phyloP scores from a whole-genome alignment of 2,888 invertebrate species.

The Limenitis camilla region DNA sequence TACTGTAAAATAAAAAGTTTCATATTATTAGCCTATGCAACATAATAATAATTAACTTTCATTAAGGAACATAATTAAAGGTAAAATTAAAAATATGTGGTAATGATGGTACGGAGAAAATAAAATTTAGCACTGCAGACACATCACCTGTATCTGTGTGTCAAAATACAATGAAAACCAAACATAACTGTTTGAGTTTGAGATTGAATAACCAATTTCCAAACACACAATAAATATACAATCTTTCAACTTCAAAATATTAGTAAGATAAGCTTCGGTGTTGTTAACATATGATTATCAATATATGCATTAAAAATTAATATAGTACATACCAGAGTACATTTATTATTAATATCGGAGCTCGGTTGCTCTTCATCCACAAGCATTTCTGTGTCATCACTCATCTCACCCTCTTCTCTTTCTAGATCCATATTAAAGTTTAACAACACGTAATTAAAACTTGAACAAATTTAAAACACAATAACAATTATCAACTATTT shows the following conservation, averaged over 20 bases:
- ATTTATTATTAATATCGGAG: slow-evolving; percentile 25
- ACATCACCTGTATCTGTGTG: no score
- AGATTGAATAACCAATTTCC: neutral
- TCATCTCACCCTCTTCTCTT: slow-evolving; percentile 69
- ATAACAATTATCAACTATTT: no score
- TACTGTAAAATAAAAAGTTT: slow-evolving; percentile 34
- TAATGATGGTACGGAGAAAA: no score
- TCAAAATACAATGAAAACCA: no score
- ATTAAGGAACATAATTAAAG: no score
- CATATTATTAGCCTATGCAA: neutral
- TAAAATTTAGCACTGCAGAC: no score
- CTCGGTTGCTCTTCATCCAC: slow-evolving; percentile 42
- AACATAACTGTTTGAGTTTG: no score
- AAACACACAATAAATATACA: neutral
- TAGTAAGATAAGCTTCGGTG: no score
- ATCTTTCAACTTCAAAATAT: neutral
- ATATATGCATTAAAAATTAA: neutral
- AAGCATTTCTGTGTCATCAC: slow-evolving; percentile 59
- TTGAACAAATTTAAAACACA: neutral
- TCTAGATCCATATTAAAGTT: slow-evolving; percentile 40
- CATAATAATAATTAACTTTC: neutral
- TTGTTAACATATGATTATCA: no score
- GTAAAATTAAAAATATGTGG: no score
- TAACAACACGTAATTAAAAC: neutral
- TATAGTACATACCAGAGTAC: slow-evolving; percentile 40